Conservation (phyloP, 2,888 invertebrate genomes). For the Silvanus unidentatus region DNA sequence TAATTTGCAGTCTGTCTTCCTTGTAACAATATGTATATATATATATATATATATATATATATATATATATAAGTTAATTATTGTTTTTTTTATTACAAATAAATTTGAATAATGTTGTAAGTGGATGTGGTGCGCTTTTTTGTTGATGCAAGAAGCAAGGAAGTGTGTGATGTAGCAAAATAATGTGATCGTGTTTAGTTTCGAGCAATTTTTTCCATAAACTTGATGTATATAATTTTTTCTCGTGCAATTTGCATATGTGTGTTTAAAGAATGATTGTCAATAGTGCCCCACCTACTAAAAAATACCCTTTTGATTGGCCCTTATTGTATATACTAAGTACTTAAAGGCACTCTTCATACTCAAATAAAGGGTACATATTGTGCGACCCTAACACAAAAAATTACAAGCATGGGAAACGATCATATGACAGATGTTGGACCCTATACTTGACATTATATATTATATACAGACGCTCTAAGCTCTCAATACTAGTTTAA, state of each 20-base stretch:
- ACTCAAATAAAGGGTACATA: constrained; percentile 34
- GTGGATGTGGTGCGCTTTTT: constrained; percentile 1
- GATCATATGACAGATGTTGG: constrained; percentile 36
- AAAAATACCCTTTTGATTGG: constrained; percentile 34
- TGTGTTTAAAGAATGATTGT: not conserved
- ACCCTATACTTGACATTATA: constrained; percentile 32
- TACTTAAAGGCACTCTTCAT: constrained; percentile 23
- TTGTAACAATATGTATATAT: not conserved
- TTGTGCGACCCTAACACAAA: constrained; percentile 25
- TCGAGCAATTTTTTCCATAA: no score
- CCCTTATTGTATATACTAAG: constrained; percentile 26
- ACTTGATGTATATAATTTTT: no score
- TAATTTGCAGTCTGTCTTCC: not conserved
- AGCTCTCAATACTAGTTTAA: no score
- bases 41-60: no score
- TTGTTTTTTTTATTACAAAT: not conserved
- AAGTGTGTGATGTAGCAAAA: no score
- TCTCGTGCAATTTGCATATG: no score
- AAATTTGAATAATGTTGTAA: constrained; percentile 1
- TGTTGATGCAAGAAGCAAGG: no score
- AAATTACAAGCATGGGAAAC: constrained; percentile 26
- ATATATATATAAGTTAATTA: not conserved
- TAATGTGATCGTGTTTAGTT: no score
- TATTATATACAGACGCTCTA: constrained; percentile 13
- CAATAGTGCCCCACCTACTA: constrained; percentile 28